These are phyloP conservation scores for Pithys albifrons DNA, from an alignment of 2,113 vertebrate species.

Conservation along the genomic window DNA sequence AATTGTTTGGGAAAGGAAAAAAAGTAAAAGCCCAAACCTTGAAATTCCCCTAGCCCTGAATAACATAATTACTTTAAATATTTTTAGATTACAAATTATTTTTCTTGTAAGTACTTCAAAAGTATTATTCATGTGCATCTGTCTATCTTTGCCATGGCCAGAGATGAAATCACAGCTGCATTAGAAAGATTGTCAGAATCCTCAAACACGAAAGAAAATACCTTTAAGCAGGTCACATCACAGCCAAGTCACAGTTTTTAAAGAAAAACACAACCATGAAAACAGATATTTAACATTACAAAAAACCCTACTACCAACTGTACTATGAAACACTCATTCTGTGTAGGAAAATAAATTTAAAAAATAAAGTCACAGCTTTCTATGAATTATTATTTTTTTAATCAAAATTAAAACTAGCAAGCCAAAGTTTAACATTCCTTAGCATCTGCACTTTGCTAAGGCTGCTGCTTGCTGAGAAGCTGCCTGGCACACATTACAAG, in stretches of 20 bases:
- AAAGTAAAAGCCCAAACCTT: neutral
- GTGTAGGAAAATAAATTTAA: neutral
- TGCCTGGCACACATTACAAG: neutral
- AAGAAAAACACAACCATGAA: constrained; percentile 27
- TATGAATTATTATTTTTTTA: neutral
- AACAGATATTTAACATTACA: constrained; percentile 28
- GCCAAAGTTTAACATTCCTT: neutral
- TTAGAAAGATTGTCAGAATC: neutral
- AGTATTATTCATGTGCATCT: neutral
- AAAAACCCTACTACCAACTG: neutral
- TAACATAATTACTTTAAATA: neutral
- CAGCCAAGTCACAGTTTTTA: neutral
- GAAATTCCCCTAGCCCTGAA: neutral
- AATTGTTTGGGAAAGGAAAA: neutral
- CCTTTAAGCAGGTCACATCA: neutral
- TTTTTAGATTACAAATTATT: neutral
- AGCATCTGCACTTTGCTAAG: neutral
- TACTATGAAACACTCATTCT: constrained; percentile 2
- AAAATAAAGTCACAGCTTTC: neutral
- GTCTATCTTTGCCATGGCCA: neutral
- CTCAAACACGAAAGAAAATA: neutral
- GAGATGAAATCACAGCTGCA: neutral
- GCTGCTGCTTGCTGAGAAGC: neutral
- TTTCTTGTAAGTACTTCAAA: neutral
- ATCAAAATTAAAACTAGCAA: constrained; percentile 54